Percentiles rank a stretch among this genome's conserved stretches.
phyloP scores from a whole-genome alignment of 1,140 invertebrate species.

The Megalopta genalis region DNA sequence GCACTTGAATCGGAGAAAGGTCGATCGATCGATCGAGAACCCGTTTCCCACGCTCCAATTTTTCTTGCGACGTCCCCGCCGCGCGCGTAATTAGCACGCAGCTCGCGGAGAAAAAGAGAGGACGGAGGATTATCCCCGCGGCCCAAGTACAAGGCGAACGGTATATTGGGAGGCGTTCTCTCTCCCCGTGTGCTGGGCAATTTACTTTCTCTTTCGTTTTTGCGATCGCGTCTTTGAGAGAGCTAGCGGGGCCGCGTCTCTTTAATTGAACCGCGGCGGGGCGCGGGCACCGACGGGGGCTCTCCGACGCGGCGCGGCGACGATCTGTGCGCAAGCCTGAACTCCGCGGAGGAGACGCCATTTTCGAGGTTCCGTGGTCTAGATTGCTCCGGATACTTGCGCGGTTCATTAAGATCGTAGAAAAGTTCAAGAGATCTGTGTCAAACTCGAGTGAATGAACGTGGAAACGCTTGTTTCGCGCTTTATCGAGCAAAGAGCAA shows the following conservation, averaged over 20 bases:
- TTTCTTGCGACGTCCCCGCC: slow-evolving; percentile 15
- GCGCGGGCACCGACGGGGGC: too few relatives aligned
- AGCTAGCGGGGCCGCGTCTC: not conserved
- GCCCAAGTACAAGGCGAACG: slow-evolving; percentile 32
- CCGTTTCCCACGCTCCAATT: slow-evolving; percentile 62
- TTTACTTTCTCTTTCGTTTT: slow-evolving; percentile 51
- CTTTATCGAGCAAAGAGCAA: too few relatives aligned
- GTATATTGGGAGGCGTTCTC: slow-evolving; percentile 12
- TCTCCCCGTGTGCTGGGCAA: not conserved
- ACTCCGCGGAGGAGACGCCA: not conserved
- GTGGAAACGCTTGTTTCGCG: too few relatives aligned
- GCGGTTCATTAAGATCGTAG: too few relatives aligned
- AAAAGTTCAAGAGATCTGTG: too few relatives aligned
- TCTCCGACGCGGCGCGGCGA: slow-evolving; percentile 15
- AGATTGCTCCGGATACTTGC: too few relatives aligned
- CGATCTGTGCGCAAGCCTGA: not conserved
- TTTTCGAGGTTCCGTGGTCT: slow-evolving; percentile 7
- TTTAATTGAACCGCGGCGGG: slow-evolving; percentile 19
- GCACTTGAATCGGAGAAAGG: slow-evolving; percentile 15
- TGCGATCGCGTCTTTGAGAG: slow-evolving; percentile 14
- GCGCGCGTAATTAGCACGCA: slow-evolving; percentile 33
- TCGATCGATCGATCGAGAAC: slow-evolving; percentile 41
- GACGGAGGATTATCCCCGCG: slow-evolving; percentile 13
- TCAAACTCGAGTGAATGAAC: too few relatives aligned
- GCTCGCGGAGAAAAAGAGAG: not conserved